These are phyloP conservation scores for Meriones unguiculatus DNA, from an alignment of 2,113 vertebrate genomes.

Conservation along the genomic window DNA sequence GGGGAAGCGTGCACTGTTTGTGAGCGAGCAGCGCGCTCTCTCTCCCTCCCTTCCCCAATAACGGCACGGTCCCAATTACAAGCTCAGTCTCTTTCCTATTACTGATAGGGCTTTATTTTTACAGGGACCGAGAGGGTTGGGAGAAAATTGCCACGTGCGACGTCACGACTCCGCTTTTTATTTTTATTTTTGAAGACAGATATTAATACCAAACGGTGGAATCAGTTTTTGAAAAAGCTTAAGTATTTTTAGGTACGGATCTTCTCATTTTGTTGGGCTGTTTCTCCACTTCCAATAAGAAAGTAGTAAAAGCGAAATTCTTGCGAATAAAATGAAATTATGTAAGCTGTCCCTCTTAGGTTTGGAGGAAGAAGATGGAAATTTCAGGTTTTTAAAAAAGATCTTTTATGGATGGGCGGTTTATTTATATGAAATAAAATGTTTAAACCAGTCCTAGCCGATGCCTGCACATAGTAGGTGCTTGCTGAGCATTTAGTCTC, in stretches of 20 bases:
- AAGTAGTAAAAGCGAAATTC: conserved; percentile 73
- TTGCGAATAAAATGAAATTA: conserved; percentile 63
- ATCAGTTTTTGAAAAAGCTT: conserved; percentile 55
- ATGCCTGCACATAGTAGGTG: conserved; percentile 40
- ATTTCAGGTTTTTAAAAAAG: conserved; percentile 11
- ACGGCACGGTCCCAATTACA: not conserved
- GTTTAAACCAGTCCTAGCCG: not conserved
- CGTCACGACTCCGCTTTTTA: not conserved
- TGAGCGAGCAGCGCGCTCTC: too few species aligned
- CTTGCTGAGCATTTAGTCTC: not conserved
- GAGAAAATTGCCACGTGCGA: not conserved
- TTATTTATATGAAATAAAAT: conserved; percentile 64
- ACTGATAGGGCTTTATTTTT: conserved; percentile 31
- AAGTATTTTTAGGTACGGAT: conserved; percentile 12
- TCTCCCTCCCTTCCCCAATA: too few species aligned
- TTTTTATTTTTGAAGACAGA: not conserved
- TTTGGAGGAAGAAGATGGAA: not conserved
- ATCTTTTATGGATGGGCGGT: conserved; percentile 28
- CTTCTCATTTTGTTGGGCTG: conserved; percentile 45
- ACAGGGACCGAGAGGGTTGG: not conserved
- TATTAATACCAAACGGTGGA: conserved; percentile 42
- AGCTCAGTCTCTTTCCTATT: not conserved
- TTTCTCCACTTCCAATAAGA: conserved; percentile 55
- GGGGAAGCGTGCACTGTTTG: conserved; percentile 36
- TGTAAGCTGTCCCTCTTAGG: conserved; percentile 27